Evolutionary conservation across 2,113 vertebrate genomes (phyloP), one percentile per base, ranked within the genome.

Genomic region (Erythrocercus mccallii): DNA sequence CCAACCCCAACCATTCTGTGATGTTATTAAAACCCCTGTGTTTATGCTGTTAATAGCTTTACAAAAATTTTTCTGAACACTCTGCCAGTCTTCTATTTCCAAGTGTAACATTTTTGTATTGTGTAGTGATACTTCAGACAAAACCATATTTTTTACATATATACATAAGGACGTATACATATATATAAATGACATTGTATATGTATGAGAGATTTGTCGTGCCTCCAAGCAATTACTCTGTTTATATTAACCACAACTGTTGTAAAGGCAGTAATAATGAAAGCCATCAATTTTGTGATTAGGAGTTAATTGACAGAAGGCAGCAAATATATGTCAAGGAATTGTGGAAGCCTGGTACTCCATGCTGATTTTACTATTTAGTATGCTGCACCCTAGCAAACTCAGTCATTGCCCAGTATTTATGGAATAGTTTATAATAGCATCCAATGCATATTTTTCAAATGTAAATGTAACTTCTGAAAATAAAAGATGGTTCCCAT

Each of bases 261-360:
- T 42, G 17, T 60, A 65, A 50, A 2, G 8, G 53, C 64, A 81
- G 31, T 4, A 27, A 15, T 30, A 69, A 48, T 9, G 21, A 78
- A 87, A 61, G 42, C 37, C 45, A 35, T 48, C 20, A 18, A 11
- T 48, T 47, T 44, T 50, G 70, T 40, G 35, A 40, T 44, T 33
- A 19, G 20, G 7, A 61, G 9, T 22, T 47, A 33, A 28, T 12
- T 58, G 40, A 30, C 31, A 48, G 37, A 54, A 76, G 13, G 24
- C 27, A 72, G 33, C 47, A 68, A 76, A 84, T 73, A 42, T 16
- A 15, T n/a, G 8, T 35, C 31, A 48, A 66, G 54, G 40, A 80
- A 51, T 37, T 24, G 28, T 1, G 5, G 0, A 1, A 76, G 15
- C 28, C n/a, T 62, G 9, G 18, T 35, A 47, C 12, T 40, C 31